These are phyloP conservation scores for Arrhopalites spinosus DNA, from an alignment of 2,888 invertebrate genomes.

Conservation along the genomic window DNA sequence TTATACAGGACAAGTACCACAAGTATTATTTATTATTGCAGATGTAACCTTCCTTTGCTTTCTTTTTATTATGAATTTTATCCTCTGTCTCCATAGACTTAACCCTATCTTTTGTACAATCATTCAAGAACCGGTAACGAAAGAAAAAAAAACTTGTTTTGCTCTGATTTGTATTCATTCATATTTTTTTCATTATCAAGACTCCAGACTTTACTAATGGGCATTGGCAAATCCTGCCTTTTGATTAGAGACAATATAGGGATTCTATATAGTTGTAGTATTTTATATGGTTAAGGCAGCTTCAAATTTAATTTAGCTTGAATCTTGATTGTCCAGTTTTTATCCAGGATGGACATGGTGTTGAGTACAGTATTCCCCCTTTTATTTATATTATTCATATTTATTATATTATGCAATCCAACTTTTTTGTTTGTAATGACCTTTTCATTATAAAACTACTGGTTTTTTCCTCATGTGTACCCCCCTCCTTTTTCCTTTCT, in stretches of 20 bases:
- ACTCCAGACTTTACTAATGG: not conserved
- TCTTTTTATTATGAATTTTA: slow-evolving; percentile 11
- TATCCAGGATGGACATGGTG: not conserved
- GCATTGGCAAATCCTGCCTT: not conserved
- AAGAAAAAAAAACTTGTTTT: not conserved
- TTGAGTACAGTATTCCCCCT: not conserved
- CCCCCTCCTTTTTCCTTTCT: not conserved
- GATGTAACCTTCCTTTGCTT: slow-evolving; percentile 14
- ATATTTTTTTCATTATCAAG: not conserved
- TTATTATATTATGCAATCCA: not conserved
- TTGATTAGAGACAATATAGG: not conserved
- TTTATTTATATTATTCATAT: not conserved
- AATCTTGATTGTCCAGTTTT: not conserved
- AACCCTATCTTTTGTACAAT: no score
- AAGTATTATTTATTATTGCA: not conserved
- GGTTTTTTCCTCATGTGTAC: slow-evolving; percentile 1
- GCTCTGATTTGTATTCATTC: not conserved
- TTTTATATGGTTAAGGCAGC: not conserved
- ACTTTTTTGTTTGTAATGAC: slow-evolving; percentile 2
- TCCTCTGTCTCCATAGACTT: not conserved
- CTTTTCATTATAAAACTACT: slow-evolving; percentile 23
- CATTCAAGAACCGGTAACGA: not conserved
- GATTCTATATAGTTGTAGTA: no score
- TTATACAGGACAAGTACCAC: no score
- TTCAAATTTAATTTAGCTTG: not conserved